Evolutionary conservation across 2,888 invertebrate genomes (phyloP).

Genomic region (Agriotes lineatus): DNA sequence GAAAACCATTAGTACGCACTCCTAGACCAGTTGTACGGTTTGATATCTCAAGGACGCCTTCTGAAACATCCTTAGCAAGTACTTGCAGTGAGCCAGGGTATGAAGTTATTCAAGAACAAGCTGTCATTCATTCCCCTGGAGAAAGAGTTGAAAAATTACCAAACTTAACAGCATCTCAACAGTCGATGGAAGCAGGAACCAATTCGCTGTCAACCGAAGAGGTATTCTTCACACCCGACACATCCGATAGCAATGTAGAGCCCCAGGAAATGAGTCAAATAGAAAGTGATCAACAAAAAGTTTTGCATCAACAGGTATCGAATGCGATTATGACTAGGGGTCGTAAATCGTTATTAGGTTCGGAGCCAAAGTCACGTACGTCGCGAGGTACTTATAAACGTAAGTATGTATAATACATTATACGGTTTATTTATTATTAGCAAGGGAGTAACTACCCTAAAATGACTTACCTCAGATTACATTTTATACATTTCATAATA

Average conservation of each 20-base stretch:
- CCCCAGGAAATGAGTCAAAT: constrained; percentile 11
- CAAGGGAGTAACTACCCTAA: too few relatives aligned
- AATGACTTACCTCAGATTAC: too few relatives aligned
- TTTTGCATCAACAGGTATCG: not conserved
- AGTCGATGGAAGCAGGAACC: not conserved
- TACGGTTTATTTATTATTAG: too few relatives aligned
- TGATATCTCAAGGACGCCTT: constrained; percentile 34
- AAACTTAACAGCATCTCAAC: not conserved
- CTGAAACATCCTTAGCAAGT: constrained; percentile 35
- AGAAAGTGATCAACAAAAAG: constrained; percentile 1
- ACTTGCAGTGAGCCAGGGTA: not conserved
- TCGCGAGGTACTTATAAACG: constrained; percentile 37
- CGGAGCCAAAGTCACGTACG: constrained; percentile 22
- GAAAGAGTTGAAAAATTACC: not conserved
- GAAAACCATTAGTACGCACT: constrained; percentile 51
- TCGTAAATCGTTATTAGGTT: not conserved
- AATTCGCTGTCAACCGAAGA: constrained; percentile 45
- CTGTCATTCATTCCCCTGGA: constrained; percentile 19
- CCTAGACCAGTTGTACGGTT: constrained; percentile 49
- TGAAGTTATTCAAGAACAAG: constrained; percentile 26
- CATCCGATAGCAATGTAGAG: constrained; percentile 36
- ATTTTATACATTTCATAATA: too few relatives aligned
- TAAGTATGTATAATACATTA: not conserved
- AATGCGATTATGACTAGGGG: not conserved
- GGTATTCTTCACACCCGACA: constrained; percentile 54